Conservation (phyloP, 2,797 vertebrate species). For the Pseudochromis fuscus region DNA sequence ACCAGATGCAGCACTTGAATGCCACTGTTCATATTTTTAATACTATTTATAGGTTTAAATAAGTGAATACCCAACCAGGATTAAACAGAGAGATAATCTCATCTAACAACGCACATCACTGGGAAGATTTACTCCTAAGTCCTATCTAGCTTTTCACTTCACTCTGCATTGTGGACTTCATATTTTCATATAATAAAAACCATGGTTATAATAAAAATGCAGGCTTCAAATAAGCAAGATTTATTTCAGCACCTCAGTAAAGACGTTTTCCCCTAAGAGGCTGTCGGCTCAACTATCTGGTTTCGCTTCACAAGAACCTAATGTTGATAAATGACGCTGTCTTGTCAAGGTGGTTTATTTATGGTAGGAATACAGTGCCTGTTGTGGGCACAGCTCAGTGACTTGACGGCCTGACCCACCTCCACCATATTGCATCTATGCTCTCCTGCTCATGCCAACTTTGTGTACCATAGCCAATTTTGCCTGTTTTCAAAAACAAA, state of each 20-base stretch:
- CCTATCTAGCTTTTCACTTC: constrained; percentile 15
- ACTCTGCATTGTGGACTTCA: constrained; percentile 9
- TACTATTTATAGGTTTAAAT: constrained; percentile 59
- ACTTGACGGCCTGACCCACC: constrained; percentile 57
- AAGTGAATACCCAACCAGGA: constrained; percentile 48
- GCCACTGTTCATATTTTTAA: constrained; percentile 23
- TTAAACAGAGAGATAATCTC: constrained; percentile 66
- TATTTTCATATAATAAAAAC: constrained; percentile 14
- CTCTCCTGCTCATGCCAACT: constrained; percentile 37
- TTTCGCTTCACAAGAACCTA: constrained; percentile 51
- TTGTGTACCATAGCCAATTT: constrained; percentile 6
- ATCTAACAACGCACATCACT: constrained; percentile 49
- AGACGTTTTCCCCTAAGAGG: constrained; percentile 47
- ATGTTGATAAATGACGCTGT: constrained; percentile 69
- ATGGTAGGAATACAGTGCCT: constrained; percentile 39
- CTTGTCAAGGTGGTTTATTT: constrained; percentile 70
- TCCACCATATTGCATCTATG: constrained; percentile 42
- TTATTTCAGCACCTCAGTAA: constrained; percentile 40
- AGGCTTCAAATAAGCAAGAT: constrained; percentile 8
- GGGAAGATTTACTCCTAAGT: constrained; percentile 47
- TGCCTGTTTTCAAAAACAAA: constrained; percentile 24
- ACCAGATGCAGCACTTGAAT: constrained; percentile 23
- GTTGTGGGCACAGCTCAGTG: constrained; percentile 55
- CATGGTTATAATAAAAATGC: constrained; percentile 11
- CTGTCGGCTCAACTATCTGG: constrained; percentile 38